A percentile compares a stretch with the other conserved stretches of the same genome.
Conservation (phyloP, 2,797 vertebrate genomes). For the Uromys caudimaculatus region DNA sequence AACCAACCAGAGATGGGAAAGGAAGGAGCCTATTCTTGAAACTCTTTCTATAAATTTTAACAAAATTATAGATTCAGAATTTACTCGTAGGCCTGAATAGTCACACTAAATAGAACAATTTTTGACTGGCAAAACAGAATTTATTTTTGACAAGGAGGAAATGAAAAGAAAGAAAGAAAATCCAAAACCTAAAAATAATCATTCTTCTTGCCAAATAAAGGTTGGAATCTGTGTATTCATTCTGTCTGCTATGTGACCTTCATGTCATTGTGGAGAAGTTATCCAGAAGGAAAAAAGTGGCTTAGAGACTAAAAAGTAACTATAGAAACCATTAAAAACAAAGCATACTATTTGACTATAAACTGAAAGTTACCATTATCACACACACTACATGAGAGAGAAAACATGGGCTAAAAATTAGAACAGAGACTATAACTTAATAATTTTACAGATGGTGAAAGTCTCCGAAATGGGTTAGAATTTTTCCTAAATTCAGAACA, state of each 20-base stretch:
- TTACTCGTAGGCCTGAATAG: background rate
- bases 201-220: slow-evolving; percentile 57
- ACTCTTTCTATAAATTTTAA: slow-evolving; percentile 42
- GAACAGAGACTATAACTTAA: background rate
- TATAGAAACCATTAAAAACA: slow-evolving; percentile 5
- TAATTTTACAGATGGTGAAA: background rate
- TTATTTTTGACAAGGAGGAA: background rate
- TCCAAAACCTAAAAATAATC: background rate
- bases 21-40: slow-evolving; percentile 22
- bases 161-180: background rate
- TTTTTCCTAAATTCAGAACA: slow-evolving; percentile 1
- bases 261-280: slow-evolving; percentile 4
- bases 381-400: background rate
- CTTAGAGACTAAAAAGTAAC: slow-evolving; percentile 20
- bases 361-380: slow-evolving; percentile 44
- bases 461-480: slow-evolving; percentile 15
- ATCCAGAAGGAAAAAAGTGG: background rate
- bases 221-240: slow-evolving; percentile 17
- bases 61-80: slow-evolving; percentile 43
- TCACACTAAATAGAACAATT: background rate
- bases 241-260: background rate
- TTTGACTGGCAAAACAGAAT: slow-evolving; percentile 28
- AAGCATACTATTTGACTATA: slow-evolving; percentile 10
- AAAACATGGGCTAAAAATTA: slow-evolving; percentile 1
- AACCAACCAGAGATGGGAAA: background rate